Conservation (phyloP, 2,113 vertebrate species). For the Australoheros scitulus region DNA sequence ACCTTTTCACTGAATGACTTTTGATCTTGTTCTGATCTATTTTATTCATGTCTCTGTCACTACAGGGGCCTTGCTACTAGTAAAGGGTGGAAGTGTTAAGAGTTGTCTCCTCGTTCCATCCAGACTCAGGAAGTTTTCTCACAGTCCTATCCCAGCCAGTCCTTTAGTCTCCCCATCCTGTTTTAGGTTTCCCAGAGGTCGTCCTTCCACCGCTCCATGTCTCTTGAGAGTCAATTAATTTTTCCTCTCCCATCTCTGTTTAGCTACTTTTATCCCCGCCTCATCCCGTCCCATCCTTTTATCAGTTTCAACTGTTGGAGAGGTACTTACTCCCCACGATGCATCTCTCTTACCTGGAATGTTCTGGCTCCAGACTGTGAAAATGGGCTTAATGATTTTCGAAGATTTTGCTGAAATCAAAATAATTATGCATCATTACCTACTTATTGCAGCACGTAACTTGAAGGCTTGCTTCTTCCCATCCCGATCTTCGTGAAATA, state of each 20-base stretch:
- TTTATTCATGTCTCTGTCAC: background rate
- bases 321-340: background rate
- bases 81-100: background rate
- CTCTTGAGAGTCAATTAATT: background rate
- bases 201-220: background rate
- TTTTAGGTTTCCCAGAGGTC: background rate
- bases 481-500: background rate
- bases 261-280: background rate
- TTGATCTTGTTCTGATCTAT: background rate
- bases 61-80: background rate
- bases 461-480: background rate
- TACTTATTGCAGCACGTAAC: background rate
- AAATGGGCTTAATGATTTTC: background rate
- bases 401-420: background rate
- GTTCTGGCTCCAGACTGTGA: background rate
- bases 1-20: background rate
- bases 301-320: background rate
- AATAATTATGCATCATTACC: constrained; percentile 1
- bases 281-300: background rate
- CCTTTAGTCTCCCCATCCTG: background rate
- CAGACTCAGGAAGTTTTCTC: background rate
- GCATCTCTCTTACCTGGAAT: background rate
- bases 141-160: background rate
- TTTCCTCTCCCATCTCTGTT: background rate
- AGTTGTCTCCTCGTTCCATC: background rate